Percentiles rank a stretch among this genome's conserved stretches.
Conservation (phyloP, 2,888 invertebrate genomes). For the Pyrochroa serraticornis region DNA sequence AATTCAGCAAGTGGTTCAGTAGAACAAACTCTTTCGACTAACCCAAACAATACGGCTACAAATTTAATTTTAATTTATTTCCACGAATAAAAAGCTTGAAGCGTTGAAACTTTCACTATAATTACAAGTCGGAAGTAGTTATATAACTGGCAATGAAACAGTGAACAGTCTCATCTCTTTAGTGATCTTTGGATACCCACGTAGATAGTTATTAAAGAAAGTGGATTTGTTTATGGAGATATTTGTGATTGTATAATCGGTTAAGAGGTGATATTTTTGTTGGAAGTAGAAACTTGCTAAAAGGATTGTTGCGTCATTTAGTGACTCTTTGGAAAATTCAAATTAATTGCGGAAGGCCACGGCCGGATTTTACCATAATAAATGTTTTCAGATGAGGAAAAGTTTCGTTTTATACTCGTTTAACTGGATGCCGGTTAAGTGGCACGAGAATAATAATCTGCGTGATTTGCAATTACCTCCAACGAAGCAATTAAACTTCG, state of each 20-base stretch:
- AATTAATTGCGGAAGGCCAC: too few species aligned
- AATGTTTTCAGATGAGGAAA: constrained; percentile 5
- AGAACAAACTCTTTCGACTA: constrained; percentile 75
- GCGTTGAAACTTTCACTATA: constrained; percentile 11
- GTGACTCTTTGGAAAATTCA: too few species aligned
- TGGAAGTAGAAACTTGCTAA: too few species aligned
- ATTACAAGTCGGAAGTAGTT: constrained; percentile 8
- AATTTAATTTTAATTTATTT: background rate
- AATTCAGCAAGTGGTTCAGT: constrained; percentile 71
- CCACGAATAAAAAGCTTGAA: background rate
- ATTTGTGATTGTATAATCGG: too few species aligned
- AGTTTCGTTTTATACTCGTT: constrained; percentile 6
- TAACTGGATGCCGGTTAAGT: too few species aligned
- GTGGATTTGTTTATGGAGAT: background rate
- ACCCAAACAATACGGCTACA: constrained; percentile 70
- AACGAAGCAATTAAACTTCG: too few species aligned
- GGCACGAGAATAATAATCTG: too few species aligned
- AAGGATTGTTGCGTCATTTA: too few species aligned
- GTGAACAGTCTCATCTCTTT: constrained; percentile 13
- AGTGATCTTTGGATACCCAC: background rate
- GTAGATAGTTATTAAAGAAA: constrained; percentile 3
- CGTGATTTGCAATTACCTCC: too few species aligned
- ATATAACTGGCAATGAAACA: constrained; percentile 18
- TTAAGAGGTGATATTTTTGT: too few species aligned
- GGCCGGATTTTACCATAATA: background rate